Percentiles rank a stretch among this genome's conserved stretches.
Evolutionary conservation across 2,113 vertebrate species (phyloP).

Genomic region (Sphyrna mokarran): DNA sequence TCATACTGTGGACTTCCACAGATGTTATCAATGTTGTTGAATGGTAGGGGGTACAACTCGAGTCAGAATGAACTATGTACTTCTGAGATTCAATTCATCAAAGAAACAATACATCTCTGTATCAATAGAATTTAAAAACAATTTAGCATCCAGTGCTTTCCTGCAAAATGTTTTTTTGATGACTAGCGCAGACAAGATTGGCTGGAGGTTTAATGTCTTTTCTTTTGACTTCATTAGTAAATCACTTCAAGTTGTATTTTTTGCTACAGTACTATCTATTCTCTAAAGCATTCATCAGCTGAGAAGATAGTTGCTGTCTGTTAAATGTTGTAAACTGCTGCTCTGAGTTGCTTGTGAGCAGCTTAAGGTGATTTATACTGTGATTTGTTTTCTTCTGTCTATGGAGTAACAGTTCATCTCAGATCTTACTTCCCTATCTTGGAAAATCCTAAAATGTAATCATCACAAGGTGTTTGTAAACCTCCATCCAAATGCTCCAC

Average conservation of each 20-base stretch:
- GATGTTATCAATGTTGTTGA: neutral
- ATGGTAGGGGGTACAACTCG: neutral
- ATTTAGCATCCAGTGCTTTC: neutral
- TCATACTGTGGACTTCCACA: neutral
- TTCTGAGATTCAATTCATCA: neutral
- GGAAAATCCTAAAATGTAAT: neutral
- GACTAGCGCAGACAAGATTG: too few species aligned
- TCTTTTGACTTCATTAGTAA: neutral
- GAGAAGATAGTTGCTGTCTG: neutral
- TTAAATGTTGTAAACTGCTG: neutral
- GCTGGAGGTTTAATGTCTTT: neutral
- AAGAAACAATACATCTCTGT: neutral
- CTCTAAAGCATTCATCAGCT: neutral
- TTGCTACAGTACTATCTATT: neutral
- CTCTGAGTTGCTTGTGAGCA: neutral
- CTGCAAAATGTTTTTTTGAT: conserved; percentile 15
- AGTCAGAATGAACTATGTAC: neutral
- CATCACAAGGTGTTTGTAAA: neutral
- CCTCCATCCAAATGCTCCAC: neutral
- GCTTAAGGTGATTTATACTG: neutral
- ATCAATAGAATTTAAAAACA: neutral
- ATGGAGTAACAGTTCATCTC: neutral
- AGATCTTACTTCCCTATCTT: neutral
- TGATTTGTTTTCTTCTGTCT: neutral
- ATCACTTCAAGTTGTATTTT: neutral